A percentile compares a stretch with the other conserved stretches of the same genome.
phyloP scores from a whole-genome alignment of 2,113 vertebrate genomes.

The Gopherus flavomarginatus region DNA sequence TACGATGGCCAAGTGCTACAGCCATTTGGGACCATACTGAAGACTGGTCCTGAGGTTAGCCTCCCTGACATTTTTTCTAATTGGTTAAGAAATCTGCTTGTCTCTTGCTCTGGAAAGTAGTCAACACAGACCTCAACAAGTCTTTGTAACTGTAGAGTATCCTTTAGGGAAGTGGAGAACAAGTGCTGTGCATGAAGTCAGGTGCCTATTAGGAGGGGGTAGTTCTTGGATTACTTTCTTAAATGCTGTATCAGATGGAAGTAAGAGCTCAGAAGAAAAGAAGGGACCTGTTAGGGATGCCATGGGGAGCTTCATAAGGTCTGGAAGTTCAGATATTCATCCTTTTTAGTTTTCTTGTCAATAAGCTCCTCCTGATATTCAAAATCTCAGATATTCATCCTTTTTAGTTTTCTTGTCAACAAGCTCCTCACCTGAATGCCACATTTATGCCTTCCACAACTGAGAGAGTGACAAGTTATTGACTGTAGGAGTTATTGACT shows the following conservation, averaged over 20 bases:
- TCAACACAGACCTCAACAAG: background rate
- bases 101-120: background rate
- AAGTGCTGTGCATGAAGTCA: background rate
- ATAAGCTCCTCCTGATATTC: no score
- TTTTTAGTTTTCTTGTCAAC: background rate
- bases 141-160: background rate
- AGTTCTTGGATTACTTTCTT: background rate
- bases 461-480: background rate
- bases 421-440: background rate
- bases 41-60: background rate
- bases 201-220: background rate
- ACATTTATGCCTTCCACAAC: background rate
- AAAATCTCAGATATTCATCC: fast-evolving
- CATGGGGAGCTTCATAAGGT: background rate
- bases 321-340: fast-evolving
- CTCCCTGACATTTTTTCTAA: background rate
- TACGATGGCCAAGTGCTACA: background rate
- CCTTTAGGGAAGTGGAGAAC: background rate
- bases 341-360: background rate
- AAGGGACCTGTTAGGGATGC: background rate
- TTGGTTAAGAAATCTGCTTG: background rate
- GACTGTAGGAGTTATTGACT: background rate
- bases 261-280: background rate
- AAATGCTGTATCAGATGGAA: background rate
- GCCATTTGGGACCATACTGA: background rate